Base-by-base conservation (phyloP, 2,888 invertebrate species). In the Thumatha senex region DNA sequence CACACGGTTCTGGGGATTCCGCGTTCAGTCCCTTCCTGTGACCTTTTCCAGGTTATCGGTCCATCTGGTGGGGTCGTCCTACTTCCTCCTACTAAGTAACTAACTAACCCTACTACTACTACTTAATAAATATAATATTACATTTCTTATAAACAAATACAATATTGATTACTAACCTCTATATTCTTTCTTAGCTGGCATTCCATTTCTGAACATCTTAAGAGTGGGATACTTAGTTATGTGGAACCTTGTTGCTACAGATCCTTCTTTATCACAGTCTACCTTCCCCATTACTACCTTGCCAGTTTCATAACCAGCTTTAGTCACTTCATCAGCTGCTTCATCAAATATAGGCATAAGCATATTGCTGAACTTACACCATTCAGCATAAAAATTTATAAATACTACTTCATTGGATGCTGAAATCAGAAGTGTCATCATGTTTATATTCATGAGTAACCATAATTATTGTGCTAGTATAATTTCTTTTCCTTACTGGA, bases 331-430 rank as follows among this genome's bases (percentile, higher is more conserved):
- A 67, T 96, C 96, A 9, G 98, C 96, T 36, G 99, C 97, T 84
- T 99, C 98, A 83, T 98, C 97, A 88, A 98, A 99, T 74, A 99
- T 96, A 10, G 99, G 99, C 84, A 97, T 96, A 78, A 99, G 92
- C 91, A 98, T 94, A 84, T 98, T 99, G 92, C 99, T 99, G 92
- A 99, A 99, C 76, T 97, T 95, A 92, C 99, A 99, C 99, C 99
- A 99, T 81, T 99, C 99, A 30, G 99, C 99, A 92, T 99, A 99
- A 89, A 99, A 99, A 92, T 99, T 99, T 58, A 99, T 95, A 88
- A 99, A 97, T 57, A 99, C 98, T 86, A 99, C 92, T 92, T 99
- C 99, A 93, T 98, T 97, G 55, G 96, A 95, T 57, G 96, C 98
- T 98, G 93, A 61, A 95, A 95, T 14, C 12, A 41, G 29, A 54